A percentile compares a stretch with the other conserved stretches of the same genome.
Evolutionary conservation across 1,140 invertebrate species (phyloP).

Genomic region (Coenobita brevimanus): DNA sequence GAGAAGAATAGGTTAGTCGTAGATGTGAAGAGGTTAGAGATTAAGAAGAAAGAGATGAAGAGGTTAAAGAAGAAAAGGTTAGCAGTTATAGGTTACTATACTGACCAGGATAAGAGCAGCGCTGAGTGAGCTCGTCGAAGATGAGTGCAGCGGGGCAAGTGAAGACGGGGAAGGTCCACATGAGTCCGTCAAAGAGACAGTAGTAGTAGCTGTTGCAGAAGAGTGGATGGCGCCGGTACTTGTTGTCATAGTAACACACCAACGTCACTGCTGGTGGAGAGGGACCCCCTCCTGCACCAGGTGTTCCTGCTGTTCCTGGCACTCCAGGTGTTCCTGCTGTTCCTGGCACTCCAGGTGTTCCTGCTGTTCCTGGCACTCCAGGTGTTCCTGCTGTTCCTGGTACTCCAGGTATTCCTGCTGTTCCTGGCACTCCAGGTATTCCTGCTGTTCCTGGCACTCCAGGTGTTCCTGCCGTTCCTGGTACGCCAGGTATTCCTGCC

Average conservation of each 20-base stretch:
- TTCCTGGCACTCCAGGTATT: constrained; percentile 17
- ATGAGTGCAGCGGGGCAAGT: constrained; percentile 62
- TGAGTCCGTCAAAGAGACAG: constrained; percentile 57
- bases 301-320: constrained; percentile 27
- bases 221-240: constrained; percentile 81
- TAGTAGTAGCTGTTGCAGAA: constrained; percentile 79
- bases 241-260: constrained; percentile 62
- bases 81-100: neutral
- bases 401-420: neutral
- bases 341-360: constrained; percentile 5
- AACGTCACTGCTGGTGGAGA: constrained; percentile 42
- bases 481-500: neutral
- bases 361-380: constrained; percentile 16
- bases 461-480: neutral
- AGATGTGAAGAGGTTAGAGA: no score
- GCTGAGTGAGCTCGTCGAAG: constrained; percentile 59
- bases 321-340: neutral
- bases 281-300: neutral
- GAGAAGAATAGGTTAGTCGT: no score
- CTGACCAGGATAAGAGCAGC: constrained; percentile 54
- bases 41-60: no score
- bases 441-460: neutral
- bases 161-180: constrained; percentile 61
- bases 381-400: constrained; percentile 15
- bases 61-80: neutral